These are phyloP conservation scores for Hippocampus abdominalis DNA, from an alignment of 2,113 vertebrate species.

Conservation along the genomic window DNA sequence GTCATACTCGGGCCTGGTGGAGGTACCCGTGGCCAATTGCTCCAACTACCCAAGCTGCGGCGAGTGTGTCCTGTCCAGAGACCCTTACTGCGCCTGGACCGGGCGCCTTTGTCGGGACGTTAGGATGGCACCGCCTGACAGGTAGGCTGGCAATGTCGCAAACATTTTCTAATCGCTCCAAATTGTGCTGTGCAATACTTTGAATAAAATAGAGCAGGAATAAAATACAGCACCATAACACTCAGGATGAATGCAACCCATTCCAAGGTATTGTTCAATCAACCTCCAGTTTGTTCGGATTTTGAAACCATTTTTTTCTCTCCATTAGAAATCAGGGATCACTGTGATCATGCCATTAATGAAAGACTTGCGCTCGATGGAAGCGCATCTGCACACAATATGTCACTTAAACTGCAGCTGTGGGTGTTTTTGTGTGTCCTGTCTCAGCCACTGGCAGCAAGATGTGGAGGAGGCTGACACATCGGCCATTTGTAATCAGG, in stretches of 20 bases:
- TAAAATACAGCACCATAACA: too few relatives aligned
- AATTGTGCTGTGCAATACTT: too few relatives aligned
- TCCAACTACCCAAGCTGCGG: slow-evolving; percentile 86
- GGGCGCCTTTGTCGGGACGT: slow-evolving; percentile 69
- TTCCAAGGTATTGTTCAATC: too few relatives aligned
- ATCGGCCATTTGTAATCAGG: slow-evolving; percentile 56
- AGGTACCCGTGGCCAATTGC: slow-evolving; percentile 87
- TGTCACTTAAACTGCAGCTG: slow-evolving; percentile 30
- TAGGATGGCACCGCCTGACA: slow-evolving; percentile 67
- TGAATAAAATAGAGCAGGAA: too few relatives aligned
- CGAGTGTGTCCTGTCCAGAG: slow-evolving; percentile 86
- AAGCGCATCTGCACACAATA: slow-evolving; percentile 8
- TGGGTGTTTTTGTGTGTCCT: slow-evolving; percentile 32
- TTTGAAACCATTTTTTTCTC: too few relatives aligned
- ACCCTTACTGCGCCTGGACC: slow-evolving; percentile 90
- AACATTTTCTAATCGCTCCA: neutral
- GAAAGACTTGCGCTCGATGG: slow-evolving; percentile 17
- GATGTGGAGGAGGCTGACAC: slow-evolving; percentile 81
- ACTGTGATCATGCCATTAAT: slow-evolving; percentile 11
- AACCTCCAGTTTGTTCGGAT: too few relatives aligned
- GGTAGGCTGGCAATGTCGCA: slow-evolving; percentile 22
- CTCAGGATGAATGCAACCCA: too few relatives aligned
- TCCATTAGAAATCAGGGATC: too few relatives aligned
- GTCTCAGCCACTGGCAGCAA: slow-evolving; percentile 82
- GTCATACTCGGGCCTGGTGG: slow-evolving; percentile 76